phyloP scores from a whole-genome alignment of 2,888 invertebrate genomes.

The Amphipoea lucens region DNA sequence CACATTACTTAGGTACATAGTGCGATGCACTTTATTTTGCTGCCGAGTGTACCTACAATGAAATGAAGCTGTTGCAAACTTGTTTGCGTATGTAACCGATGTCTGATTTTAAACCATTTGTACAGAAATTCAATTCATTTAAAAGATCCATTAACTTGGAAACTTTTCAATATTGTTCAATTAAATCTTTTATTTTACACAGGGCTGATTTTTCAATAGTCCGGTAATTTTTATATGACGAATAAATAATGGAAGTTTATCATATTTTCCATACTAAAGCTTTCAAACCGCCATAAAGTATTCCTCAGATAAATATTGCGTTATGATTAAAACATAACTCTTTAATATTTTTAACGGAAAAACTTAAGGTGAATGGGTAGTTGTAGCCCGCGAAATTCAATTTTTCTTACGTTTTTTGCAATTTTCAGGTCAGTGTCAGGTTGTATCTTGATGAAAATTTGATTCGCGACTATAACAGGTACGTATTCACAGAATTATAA shows the following conservation, averaged over 20 bases:
- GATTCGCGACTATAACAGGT: too few species aligned
- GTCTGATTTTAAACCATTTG: not conserved
- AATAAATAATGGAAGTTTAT: not conserved
- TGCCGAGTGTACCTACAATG: constrained; percentile 41
- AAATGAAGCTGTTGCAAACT: constrained; percentile 20
- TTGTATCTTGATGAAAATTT: too few species aligned
- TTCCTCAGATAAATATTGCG: not conserved
- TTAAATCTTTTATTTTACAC: too few species aligned
- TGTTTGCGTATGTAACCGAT: not conserved
- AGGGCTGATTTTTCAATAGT: too few species aligned
- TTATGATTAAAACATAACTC: not conserved
- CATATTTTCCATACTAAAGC: not conserved
- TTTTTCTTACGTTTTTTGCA: too few species aligned
- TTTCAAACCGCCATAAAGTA: not conserved
- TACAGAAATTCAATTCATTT: too few species aligned
- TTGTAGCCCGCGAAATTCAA: too few species aligned
- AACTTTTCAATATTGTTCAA: not conserved
- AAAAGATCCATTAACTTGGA: not conserved
- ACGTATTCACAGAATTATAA: too few species aligned
- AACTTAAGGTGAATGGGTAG: too few species aligned
- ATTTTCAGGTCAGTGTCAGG: too few species aligned
- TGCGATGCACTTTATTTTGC: constrained; percentile 61
- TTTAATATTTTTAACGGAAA: not conserved
- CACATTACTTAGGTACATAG: constrained; percentile 50
- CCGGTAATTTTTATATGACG: not conserved